phyloP scores from a whole-genome alignment of 2,113 vertebrate species.

The Mohoua ochrocephala region DNA sequence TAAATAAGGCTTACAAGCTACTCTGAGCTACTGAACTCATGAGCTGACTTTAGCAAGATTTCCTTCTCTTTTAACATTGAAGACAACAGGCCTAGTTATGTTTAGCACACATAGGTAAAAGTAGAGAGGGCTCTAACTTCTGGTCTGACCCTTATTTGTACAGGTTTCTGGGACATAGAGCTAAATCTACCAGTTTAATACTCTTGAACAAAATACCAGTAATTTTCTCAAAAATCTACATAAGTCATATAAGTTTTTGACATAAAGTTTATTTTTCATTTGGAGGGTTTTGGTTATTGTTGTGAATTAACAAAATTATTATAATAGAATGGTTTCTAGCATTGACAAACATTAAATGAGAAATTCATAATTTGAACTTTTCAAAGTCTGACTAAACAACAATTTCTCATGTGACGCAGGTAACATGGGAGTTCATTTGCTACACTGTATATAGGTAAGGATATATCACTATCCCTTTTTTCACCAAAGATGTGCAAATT shows the following conservation, averaged over 20 bases:
- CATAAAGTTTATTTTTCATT: neutral
- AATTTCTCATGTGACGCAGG: neutral
- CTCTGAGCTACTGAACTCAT: neutral
- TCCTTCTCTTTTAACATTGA: neutral
- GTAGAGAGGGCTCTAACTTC: neutral
- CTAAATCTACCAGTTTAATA: neutral
- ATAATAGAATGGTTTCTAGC: neutral
- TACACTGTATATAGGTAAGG: neutral
- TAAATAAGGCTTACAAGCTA: neutral
- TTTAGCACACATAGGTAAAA: neutral
- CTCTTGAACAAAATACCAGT: neutral
- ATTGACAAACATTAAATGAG: neutral
- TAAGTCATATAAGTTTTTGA: neutral
- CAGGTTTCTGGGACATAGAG: neutral
- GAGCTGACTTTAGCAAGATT: neutral
- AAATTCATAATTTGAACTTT: neutral
- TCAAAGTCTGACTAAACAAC: neutral
- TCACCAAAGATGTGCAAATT: neutral
- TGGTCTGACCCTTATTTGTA: neutral
- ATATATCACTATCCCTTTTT: neutral
- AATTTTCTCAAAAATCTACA: neutral
- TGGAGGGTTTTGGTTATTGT: fast-evolving
- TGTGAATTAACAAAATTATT: neutral
- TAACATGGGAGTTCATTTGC: neutral
- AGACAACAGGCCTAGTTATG: neutral